Base-by-base conservation (phyloP, 2,113 vertebrate genomes). In the Hyperoodon ampullatus region DNA sequence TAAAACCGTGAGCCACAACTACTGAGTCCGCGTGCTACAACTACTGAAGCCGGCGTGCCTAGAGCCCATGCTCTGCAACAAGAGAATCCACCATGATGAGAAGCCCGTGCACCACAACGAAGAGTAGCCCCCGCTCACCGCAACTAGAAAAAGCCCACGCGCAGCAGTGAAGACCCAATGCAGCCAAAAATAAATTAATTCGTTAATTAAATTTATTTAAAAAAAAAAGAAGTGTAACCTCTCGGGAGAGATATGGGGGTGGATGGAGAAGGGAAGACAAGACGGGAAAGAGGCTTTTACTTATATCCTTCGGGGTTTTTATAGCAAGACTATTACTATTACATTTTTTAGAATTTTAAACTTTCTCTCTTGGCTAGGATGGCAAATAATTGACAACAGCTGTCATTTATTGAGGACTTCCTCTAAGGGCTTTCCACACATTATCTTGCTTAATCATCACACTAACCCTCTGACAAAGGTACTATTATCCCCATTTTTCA, bases 281-380 rank as follows among this genome's bases (percentile, higher is more conserved):
- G 30, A 55, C 0, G 3, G 18, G 30, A n/a, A 47, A n/a, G 39
- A 58, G 50, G 61, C 1, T 71, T 84, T 75, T 47, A 61, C n/a
- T 92, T 84, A 55, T 3, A 71, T 39, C 68, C 24, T 35, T 66
- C 23, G 2, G 39, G 13, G 7, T 1, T 47, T 65, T 77, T 42
- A 23, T 19, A 70, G 65, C 24, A 63, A 58, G 4, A 77, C 65
- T 47, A 77, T 63, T 60, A 24, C 35, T 61, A 16, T 63, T 68
- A 23, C 14, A 23, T 28, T 35, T 55, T 47, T 78, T 33, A 78
- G 61, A 71, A 68, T 88, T 78, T 93, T 74, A 88, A 88, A 71
- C 80, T 81, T 68, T 88, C 35, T 90, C 1, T 75, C 42, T 88
- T 83, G 39, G 47, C 28, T 23, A 72, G 75, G 26, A 65, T 88